These are phyloP conservation scores for Callipepla californica DNA, from an alignment of 2,113 vertebrate genomes.

Conservation along the genomic window DNA sequence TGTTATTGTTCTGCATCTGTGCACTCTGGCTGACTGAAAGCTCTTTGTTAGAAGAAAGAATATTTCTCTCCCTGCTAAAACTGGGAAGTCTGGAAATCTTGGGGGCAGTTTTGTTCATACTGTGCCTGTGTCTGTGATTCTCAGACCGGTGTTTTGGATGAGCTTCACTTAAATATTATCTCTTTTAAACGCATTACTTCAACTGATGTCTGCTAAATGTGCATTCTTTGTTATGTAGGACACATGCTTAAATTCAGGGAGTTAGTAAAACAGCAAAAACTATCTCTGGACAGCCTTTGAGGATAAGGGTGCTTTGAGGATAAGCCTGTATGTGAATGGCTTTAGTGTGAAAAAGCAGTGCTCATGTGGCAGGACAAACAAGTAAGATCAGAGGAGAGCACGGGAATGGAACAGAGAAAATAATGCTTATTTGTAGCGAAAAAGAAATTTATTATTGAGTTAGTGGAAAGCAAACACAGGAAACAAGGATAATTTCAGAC, in stretches of 20 bases:
- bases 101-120: background rate
- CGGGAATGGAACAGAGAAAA: slow-evolving; percentile 11
- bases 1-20: slow-evolving; percentile 37
- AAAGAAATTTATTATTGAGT: background rate
- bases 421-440: background rate
- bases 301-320: background rate
- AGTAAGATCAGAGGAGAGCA: background rate
- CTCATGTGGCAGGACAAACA: background rate
- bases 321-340: background rate
- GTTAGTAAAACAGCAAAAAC: background rate
- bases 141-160: background rate
- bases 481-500: background rate
- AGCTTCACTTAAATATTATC: background rate
- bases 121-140: background rate
- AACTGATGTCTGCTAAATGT: background rate
- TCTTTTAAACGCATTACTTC: background rate
- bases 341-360: background rate
- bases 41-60: background rate
- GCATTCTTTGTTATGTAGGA: background rate
- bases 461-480: background rate
- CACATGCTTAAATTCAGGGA: background rate
- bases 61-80: background rate
- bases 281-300: background rate
- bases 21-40: background rate
- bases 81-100: background rate